A percentile compares a stretch with the other conserved stretches of the same genome.
Evolutionary conservation across 2,888 invertebrate species (phyloP).

Genomic region (Stenotaenia linearis): DNA sequence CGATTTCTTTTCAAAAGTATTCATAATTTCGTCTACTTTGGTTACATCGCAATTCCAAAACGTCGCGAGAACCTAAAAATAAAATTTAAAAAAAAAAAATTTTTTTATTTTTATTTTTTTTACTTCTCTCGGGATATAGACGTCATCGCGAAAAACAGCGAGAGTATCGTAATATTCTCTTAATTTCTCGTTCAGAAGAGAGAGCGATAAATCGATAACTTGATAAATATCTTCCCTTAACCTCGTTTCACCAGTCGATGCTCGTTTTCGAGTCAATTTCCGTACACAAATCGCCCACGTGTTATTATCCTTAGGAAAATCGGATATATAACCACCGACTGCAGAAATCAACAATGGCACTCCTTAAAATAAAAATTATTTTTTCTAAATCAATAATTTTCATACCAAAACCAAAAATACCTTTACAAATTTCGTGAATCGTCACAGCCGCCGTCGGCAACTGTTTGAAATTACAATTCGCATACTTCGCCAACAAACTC

Average conservation of each 20-base stretch:
- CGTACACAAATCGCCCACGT: neutral
- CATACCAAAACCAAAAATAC: neutral
- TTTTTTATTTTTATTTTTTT: neutral
- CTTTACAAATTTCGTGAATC: neutral
- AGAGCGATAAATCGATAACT: neutral
- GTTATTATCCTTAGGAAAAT: neutral
- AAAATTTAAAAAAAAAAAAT: neutral
- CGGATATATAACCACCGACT: neutral
- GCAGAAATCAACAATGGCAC: neutral
- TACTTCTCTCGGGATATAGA: neutral
- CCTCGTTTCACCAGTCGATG: neutral
- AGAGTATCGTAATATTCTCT: neutral
- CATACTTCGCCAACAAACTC: neutral
- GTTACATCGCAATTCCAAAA: neutral
- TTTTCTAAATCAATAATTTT: neutral
- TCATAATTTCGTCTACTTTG: neutral
- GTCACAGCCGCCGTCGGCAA: neutral
- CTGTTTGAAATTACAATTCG: neutral
- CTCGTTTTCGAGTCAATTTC: neutral
- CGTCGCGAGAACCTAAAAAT: neutral
- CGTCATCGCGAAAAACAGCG: neutral
- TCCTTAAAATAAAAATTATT: neutral
- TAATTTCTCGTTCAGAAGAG: neutral
- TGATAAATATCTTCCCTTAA: neutral
- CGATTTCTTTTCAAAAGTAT: neutral